Evolutionary conservation across 1,140 invertebrate genomes (phyloP).

Genomic region (Neuroterus valhalla): DNA sequence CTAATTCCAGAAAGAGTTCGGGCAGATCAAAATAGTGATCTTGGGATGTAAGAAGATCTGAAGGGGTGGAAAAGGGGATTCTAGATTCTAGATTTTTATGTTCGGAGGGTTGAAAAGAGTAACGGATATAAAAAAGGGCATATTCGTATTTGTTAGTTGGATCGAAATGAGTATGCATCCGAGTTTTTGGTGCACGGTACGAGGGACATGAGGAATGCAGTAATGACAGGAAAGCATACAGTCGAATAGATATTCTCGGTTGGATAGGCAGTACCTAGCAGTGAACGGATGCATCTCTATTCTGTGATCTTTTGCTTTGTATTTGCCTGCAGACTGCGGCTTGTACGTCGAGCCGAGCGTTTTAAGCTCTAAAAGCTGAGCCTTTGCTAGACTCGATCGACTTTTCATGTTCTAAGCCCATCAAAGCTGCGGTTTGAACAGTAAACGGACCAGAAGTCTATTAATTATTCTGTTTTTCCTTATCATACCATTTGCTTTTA

Average conservation of each 20-base stretch:
- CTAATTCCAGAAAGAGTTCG: too few relatives aligned
- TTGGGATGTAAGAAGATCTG: too few relatives aligned
- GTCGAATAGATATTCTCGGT: constrained; percentile 64
- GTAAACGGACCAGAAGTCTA: constrained; percentile 15
- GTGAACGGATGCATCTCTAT: constrained; percentile 58
- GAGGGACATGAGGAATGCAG: constrained; percentile 64
- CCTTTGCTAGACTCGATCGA: constrained; percentile 59
- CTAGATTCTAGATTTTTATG: too few relatives aligned
- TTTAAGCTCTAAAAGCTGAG: constrained; percentile 68
- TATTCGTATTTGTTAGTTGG: constrained; percentile 60
- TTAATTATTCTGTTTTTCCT: neutral
- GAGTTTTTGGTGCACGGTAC: constrained; percentile 65
- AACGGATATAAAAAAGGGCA: constrained; percentile 55
- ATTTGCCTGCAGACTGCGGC: constrained; percentile 50
- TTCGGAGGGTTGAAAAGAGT: constrained; percentile 37
- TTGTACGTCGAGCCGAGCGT: constrained; percentile 57
- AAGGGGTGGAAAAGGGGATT: too few relatives aligned
- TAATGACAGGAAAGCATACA: constrained; percentile 70
- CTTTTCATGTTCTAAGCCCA: constrained; percentile 44
- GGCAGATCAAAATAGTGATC: too few relatives aligned
- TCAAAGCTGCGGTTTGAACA: constrained; percentile 13
- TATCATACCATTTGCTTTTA: too few relatives aligned
- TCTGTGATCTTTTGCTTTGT: constrained; percentile 69
- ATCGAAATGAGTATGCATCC: constrained; percentile 59
- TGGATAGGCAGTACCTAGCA: constrained; percentile 60